These are phyloP conservation scores for Coenonympha glycerion DNA, from an alignment of 2,888 invertebrate genomes.

Conservation along the genomic window DNA sequence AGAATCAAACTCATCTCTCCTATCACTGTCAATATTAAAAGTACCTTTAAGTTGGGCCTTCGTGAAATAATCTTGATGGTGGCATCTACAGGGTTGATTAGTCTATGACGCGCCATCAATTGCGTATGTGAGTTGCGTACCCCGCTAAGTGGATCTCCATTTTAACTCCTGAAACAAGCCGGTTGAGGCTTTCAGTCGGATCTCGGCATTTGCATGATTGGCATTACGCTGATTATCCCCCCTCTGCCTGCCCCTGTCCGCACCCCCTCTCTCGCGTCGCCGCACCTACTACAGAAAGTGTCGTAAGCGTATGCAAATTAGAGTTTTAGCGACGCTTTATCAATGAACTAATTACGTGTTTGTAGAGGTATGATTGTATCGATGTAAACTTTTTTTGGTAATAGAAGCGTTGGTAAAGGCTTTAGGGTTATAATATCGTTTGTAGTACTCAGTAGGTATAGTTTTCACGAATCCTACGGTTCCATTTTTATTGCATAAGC, in stretches of 20 bases:
- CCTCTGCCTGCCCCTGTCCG: constrained; percentile 14
- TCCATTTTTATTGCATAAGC: too few species aligned
- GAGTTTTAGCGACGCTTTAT: constrained; percentile 35
- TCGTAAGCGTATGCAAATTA: constrained; percentile 67
- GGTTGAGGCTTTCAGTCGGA: constrained; percentile 74
- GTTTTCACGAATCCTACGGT: too few species aligned
- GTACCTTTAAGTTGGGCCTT: too few species aligned
- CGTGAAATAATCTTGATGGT: too few species aligned
- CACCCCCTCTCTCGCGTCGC: constrained; percentile 24
- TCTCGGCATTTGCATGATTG: constrained; percentile 76
- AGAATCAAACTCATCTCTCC: too few species aligned
- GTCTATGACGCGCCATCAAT: constrained; percentile 58
- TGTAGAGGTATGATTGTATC: not conserved
- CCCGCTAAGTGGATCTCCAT: constrained; percentile 75
- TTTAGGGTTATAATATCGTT: not conserved
- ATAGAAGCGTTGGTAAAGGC: not conserved
- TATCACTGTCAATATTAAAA: too few species aligned
- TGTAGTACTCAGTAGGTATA: not conserved
- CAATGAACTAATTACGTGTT: constrained; percentile 15
- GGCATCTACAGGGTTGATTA: constrained; percentile 19
- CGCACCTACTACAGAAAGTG: constrained; percentile 47
- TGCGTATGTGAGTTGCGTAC: constrained; percentile 73
- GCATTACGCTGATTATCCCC: constrained; percentile 71
- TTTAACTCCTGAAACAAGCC: constrained; percentile 77
- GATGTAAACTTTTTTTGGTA: not conserved